These are phyloP conservation scores for Cryptotermes secundus DNA, from an alignment of 1,140 invertebrate genomes.

Conservation along the genomic window DNA sequence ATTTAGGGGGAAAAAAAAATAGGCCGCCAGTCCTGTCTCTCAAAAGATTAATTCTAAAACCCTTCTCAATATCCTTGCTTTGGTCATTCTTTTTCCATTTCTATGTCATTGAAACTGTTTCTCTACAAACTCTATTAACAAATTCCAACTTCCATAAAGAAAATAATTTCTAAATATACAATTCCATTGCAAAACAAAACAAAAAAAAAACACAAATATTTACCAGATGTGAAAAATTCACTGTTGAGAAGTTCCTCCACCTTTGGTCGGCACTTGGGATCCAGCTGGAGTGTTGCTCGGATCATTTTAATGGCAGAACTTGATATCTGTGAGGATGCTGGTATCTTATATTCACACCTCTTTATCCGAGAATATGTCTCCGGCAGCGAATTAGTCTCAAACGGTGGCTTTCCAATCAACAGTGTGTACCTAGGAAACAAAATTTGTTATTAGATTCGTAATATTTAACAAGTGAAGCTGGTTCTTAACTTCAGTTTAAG, in stretches of 20 bases:
- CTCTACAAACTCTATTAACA: too few species aligned
- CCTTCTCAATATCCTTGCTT: too few species aligned
- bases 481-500: not conserved
- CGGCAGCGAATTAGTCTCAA: conserved; percentile 85
- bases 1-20: too few species aligned
- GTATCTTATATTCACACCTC: conserved; percentile 88
- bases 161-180: too few species aligned
- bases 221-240: conserved; percentile 59
- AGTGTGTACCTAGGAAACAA: conserved; percentile 71
- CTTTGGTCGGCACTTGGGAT: conserved; percentile 77
- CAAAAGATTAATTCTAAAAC: too few species aligned
- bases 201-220: too few species aligned
- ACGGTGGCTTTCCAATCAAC: conserved; percentile 91
- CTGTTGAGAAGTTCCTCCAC: conserved; percentile 74
- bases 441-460: conserved; percentile 13
- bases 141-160: too few species aligned
- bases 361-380: conserved; percentile 94
- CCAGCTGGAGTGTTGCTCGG: conserved; percentile 75
- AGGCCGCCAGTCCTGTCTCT: too few species aligned
- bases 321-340: conserved; percentile 59
- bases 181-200: too few species aligned
- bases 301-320: conserved; percentile 79
- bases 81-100: too few species aligned
- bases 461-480: too few species aligned
- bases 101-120: too few species aligned